Evolutionary conservation across 2,888 invertebrate species (phyloP), one percentile per base, ranked within the genome.

Genomic region (Pristionchus entomophagus): DNA sequence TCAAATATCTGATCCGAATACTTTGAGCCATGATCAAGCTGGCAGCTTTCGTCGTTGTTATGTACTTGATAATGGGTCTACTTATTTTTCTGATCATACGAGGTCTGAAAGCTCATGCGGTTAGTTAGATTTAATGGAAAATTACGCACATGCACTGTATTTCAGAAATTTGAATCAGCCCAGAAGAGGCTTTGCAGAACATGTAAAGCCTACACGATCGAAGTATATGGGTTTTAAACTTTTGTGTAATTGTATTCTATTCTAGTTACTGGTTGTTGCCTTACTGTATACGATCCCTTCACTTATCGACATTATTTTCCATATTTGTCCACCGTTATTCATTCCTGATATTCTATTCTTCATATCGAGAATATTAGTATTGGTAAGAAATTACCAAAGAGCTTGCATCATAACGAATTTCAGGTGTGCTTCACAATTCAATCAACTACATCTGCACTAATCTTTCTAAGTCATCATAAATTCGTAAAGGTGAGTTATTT

Each of bases 391-490:
- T n/a, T 6, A 45, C 45, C 6, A 45, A 14, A 45, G 0, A 45
- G 6, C 19, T 45, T 4, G 1, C 1, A 45, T 32, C 26, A 6
- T 2, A 19, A 2, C 14, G 0, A 35, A 2, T 65, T 45, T 73
- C 41, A 73, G 73, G 2, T 10, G 8, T 41, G 73, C 45, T 45
- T 73, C 26, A 12, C 73, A 10, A n/a, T 45, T 73, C 73, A 73
- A 26, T 26, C 73, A 26, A 73, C 26, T 10, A 41, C 73, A 1
- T 38, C 73, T 26, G 10, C 73, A 6, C 73, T 73, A 10, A 73
- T 73, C 22, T 73, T 73, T 45, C 73, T 73, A 22, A 73, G 73
- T 14, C 45, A 73, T 14, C 73, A 73, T 26, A 41, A 73, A 26
- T 73, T 32, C 5, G 73, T 41, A 73, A 38, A 26, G 73, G 73